Evolutionary conservation across 2,797 vertebrate genomes (phyloP).

Genomic region (Kryptopterus vitreolus): DNA sequence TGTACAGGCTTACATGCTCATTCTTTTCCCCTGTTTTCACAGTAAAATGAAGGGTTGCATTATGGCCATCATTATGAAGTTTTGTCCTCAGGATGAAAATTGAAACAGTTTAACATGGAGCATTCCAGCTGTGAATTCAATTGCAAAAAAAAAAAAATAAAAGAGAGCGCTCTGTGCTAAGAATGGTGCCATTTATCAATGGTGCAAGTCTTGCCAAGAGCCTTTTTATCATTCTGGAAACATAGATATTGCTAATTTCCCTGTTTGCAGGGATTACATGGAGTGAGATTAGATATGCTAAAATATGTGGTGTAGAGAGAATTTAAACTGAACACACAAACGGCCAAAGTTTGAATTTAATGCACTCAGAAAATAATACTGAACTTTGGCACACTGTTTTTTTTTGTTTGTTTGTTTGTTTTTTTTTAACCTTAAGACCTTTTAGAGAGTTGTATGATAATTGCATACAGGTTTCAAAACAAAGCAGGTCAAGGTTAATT

Average conservation of each 20-base stretch:
- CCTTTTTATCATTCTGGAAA: conserved; percentile 5
- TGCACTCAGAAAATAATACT: neutral
- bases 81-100: conserved; percentile 1
- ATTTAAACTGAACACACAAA: neutral
- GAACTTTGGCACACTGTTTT: neutral
- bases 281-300: neutral
- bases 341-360: neutral
- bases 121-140: neutral
- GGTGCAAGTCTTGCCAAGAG: conserved; percentile 6
- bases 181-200: conserved; percentile 15
- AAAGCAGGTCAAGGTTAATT: neutral
- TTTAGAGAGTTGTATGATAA: neutral
- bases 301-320: neutral
- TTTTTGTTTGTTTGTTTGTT: no score
- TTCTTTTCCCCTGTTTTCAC: neutral
- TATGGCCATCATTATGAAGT: neutral
- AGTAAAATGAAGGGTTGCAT: neutral
- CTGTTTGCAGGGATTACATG: neutral
- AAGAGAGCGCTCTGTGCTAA: neutral
- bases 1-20: conserved; percentile 55
- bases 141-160: conserved; percentile 16
- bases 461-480: neutral
- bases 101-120: conserved; percentile 1
- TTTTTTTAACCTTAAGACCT: no score
- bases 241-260: neutral